phyloP scores from a whole-genome alignment of 2,113 vertebrate genomes.

The Oryzias curvinotus region DNA sequence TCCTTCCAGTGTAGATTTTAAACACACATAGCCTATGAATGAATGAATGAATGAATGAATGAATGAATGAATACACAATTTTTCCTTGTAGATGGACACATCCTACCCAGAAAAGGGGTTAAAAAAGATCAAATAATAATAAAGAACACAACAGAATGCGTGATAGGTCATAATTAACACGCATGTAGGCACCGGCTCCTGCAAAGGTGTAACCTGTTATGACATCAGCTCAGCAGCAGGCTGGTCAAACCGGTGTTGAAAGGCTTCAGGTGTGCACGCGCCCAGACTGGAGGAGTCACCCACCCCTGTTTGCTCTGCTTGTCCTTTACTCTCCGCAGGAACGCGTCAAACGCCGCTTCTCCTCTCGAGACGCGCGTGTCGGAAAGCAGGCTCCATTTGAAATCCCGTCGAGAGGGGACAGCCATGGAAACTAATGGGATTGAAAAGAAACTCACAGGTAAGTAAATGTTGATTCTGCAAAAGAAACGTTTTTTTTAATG shows the following conservation, averaged over 20 bases:
- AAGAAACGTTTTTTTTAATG: background rate
- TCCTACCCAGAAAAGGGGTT: background rate
- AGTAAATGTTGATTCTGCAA: background rate
- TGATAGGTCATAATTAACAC: no score
- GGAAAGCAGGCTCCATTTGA: constrained; percentile 17
- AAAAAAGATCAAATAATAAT: background rate
- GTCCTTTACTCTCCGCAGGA: background rate
- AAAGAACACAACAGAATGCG: background rate
- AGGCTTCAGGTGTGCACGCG: constrained; percentile 22
- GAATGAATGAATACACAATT: no score
- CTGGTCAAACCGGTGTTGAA: constrained; percentile 64
- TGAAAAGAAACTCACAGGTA: constrained; percentile 51
- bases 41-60: no score
- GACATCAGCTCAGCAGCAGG: constrained; percentile 58
- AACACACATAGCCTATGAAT: no score
- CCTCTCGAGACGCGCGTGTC: constrained; percentile 8
- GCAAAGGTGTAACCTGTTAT: constrained; percentile 37
- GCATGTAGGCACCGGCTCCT: background rate
- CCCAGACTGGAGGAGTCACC: constrained; percentile 7
- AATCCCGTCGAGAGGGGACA: constrained; percentile 1
- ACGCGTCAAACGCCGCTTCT: background rate
- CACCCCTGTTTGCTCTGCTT: constrained; percentile 18
- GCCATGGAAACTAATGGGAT: constrained; percentile 69
- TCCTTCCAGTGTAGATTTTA: no score
- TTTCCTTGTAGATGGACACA: no score